Evolutionary conservation across 2,888 invertebrate genomes (phyloP).

Genomic region (Gymnoscelis rufifasciata): DNA sequence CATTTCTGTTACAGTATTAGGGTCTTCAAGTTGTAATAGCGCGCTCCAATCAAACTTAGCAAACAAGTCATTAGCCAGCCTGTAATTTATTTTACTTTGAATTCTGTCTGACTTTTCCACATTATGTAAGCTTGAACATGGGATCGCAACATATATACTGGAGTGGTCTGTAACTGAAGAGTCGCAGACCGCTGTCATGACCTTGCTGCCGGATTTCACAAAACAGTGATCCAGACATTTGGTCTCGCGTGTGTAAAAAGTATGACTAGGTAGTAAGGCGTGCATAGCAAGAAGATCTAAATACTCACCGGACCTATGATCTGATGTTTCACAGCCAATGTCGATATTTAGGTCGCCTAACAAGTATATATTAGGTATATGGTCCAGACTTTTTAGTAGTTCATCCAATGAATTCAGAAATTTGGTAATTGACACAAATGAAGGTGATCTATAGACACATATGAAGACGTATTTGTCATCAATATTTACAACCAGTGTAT

Average conservation of each 20-base stretch:
- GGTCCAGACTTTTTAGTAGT: too few species aligned
- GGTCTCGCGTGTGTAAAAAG: not conserved
- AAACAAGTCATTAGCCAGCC: too few species aligned
- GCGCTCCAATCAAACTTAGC: too few species aligned
- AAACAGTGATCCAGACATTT: not conserved
- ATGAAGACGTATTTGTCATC: too few species aligned
- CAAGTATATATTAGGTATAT: too few species aligned
- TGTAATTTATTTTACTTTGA: too few species aligned
- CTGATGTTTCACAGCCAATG: not conserved
- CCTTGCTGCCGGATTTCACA: not conserved
- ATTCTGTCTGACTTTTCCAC: not conserved
- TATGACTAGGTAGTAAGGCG: not conserved
- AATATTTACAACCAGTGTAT: too few species aligned
- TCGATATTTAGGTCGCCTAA: too few species aligned
- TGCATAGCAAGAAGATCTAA: conserved; percentile 2
- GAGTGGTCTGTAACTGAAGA: conserved; percentile 2
- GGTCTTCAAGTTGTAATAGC: too few species aligned
- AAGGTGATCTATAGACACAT: too few species aligned
- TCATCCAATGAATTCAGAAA: too few species aligned
- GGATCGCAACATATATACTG: conserved; percentile 1
- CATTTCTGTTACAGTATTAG: not conserved
- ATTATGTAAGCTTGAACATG: not conserved
- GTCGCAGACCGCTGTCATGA: conserved; percentile 1
- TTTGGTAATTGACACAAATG: too few species aligned
- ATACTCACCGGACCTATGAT: conserved; percentile 1